Conservation (phyloP, 2,113 vertebrate genomes). For the Haemorhous mexicanus region DNA sequence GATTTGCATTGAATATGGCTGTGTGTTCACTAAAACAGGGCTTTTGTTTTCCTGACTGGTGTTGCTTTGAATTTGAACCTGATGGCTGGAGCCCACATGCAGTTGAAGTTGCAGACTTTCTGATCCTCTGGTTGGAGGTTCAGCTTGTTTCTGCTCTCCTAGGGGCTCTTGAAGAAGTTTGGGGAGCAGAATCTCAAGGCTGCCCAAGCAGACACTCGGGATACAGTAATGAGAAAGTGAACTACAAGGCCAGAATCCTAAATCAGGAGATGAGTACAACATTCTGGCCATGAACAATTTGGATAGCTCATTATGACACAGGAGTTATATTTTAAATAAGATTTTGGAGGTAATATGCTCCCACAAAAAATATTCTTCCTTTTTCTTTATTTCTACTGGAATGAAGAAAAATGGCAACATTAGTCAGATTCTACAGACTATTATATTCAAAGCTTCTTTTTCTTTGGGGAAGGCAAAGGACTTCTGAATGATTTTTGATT, state of each 20-base stretch:
- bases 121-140: not conserved
- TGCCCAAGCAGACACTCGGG: not conserved
- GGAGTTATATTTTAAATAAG: conserved; percentile 3
- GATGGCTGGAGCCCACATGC: not conserved
- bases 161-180: not conserved
- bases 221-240: not conserved
- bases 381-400: not conserved
- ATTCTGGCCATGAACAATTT: not conserved
- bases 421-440: conserved; percentile 5
- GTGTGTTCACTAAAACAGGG: not conserved
- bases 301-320: not conserved
- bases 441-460: not conserved
- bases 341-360: not conserved
- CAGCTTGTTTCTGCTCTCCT: not conserved
- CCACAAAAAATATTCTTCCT: not conserved
- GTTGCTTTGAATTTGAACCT: not conserved
- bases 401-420: not conserved
- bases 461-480: not conserved
- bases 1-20: not conserved
- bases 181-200: not conserved
- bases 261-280: not conserved
- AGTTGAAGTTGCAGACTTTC: not conserved
- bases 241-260: not conserved
- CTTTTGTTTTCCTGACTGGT: not conserved
- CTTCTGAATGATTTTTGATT: conserved; percentile 24